Percentiles rank a stretch among this genome's conserved stretches.
Conservation (phyloP, 2,113 vertebrate species). For the Tautogolabrus adspersus region DNA sequence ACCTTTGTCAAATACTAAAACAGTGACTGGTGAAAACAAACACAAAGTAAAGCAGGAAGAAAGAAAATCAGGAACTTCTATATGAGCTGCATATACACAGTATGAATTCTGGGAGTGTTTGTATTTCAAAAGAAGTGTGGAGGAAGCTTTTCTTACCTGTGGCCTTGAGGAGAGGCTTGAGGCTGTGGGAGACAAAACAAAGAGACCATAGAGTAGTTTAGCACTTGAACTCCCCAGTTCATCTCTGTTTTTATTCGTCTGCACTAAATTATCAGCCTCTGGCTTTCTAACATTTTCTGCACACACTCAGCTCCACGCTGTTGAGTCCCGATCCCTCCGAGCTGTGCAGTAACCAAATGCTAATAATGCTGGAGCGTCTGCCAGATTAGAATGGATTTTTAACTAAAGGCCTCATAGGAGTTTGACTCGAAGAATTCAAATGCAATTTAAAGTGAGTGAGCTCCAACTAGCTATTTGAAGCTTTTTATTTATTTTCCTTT, state of each 20-base stretch:
- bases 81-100: neutral
- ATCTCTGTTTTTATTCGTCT: constrained; percentile 35
- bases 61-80: neutral
- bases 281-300: constrained; percentile 39
- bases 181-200: constrained; percentile 71
- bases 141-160: constrained; percentile 75
- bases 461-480: constrained; percentile 25
- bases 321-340: constrained; percentile 28
- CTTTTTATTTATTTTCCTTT: constrained; percentile 43
- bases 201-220: constrained; percentile 43
- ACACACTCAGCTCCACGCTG: constrained; percentile 21
- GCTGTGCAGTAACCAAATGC: constrained; percentile 55
- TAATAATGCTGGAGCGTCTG: constrained; percentile 47
- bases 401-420: constrained; percentile 61
- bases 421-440: constrained; percentile 58
- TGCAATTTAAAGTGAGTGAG: constrained; percentile 48
- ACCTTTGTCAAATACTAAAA: constrained; percentile 22
- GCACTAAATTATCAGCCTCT: constrained; percentile 51
- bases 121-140: neutral
- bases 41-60: neutral
- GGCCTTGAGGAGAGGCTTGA: constrained; percentile 81
- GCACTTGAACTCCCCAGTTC: constrained; percentile 43
- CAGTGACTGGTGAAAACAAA: neutral
- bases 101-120: neutral
- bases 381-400: constrained; percentile 79